Conservation (phyloP, 2,797 vertebrate genomes). For the Poeciliopsis gracilis region DNA sequence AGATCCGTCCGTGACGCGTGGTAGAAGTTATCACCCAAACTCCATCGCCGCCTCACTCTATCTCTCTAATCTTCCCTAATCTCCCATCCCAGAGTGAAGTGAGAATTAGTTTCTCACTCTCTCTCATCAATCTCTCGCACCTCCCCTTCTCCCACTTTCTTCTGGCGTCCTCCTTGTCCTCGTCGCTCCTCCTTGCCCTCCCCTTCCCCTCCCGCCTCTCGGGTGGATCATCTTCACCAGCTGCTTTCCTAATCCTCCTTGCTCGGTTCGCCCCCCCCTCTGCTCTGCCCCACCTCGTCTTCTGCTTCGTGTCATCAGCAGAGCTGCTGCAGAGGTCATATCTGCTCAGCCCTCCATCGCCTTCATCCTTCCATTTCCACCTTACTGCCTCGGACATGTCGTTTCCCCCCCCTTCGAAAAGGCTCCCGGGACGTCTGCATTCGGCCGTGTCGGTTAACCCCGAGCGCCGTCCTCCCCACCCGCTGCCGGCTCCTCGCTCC, state of each 20-base stretch:
- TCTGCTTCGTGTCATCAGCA: slow-evolving; percentile 58
- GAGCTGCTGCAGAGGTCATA: slow-evolving; percentile 62
- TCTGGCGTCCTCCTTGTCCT: slow-evolving; percentile 31
- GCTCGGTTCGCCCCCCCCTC: slow-evolving; percentile 40
- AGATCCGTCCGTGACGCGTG: slow-evolving; percentile 69
- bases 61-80: slow-evolving; percentile 85
- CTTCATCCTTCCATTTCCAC: slow-evolving; percentile 44
- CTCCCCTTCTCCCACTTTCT: slow-evolving; percentile 52
- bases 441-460: slow-evolving; percentile 49
- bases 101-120: slow-evolving; percentile 86
- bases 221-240: slow-evolving; percentile 64
- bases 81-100: slow-evolving; percentile 84
- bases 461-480: slow-evolving; percentile 45
- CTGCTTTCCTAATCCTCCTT: slow-evolving; percentile 70
- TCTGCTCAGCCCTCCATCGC: slow-evolving; percentile 22
- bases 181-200: slow-evolving; percentile 15
- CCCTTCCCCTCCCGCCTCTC: slow-evolving; percentile 18
- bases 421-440: slow-evolving; percentile 38
- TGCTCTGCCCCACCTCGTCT: slow-evolving; percentile 32
- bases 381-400: slow-evolving; percentile 7
- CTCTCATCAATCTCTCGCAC: slow-evolving; percentile 82
- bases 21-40: slow-evolving; percentile 75
- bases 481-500: slow-evolving; percentile 5
- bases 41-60: slow-evolving; percentile 72
- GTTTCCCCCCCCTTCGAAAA: slow-evolving; percentile 14